Base-by-base conservation (phyloP, 2,888 invertebrate species). In the Acanthosepion lycidas region DNA sequence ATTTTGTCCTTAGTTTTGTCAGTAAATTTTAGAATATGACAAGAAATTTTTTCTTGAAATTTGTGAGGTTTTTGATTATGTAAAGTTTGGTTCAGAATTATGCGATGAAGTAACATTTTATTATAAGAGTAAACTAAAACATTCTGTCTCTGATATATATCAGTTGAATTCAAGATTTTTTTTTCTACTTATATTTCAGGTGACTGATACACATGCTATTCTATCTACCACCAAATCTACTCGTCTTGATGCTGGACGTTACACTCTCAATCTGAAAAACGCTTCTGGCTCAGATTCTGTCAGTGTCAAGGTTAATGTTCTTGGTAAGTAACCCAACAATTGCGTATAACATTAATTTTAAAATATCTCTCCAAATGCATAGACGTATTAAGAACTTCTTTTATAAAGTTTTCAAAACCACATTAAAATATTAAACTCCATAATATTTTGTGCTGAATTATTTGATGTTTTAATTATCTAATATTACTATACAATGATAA, bases 201-300 rank as follows among this genome's bases (percentile, higher is more conserved):
- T 96, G 91, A 96, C 98, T 96, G 98, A 98, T 95, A 99, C 99
- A 96, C 98, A 98, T 95, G 99, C 99, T 33, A 98, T 99, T 94
- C 98, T 99, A 96, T 99, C 99, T 93, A 99, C 99, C 94, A 99
- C 99, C 97, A 99, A 99, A 97, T 98, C 99, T 0, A 98, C 98
- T 97, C 98, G 99, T 64, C 98, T 98, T 6, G 99, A 99, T 97
- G 98, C 98, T 93, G 99, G 99, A 28, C 98, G 98, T 96, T 99
- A 99, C 97, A 98, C 99, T 96, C 97, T 99, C 59, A 99, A 99
- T 96, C 98, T 99, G 78, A 99, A 98, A 96, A 99, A 99, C 98
- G 98, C 99, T 94, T 99, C 99, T 94, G 99, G 99, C 94, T 99
- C 99, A 97, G 99, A 99, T 97, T 99, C 99, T 0, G 99, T 99